These are phyloP conservation scores for Lasaia peninsularis DNA, from an alignment of 1,140 invertebrate genomes.

Conservation along the genomic window DNA sequence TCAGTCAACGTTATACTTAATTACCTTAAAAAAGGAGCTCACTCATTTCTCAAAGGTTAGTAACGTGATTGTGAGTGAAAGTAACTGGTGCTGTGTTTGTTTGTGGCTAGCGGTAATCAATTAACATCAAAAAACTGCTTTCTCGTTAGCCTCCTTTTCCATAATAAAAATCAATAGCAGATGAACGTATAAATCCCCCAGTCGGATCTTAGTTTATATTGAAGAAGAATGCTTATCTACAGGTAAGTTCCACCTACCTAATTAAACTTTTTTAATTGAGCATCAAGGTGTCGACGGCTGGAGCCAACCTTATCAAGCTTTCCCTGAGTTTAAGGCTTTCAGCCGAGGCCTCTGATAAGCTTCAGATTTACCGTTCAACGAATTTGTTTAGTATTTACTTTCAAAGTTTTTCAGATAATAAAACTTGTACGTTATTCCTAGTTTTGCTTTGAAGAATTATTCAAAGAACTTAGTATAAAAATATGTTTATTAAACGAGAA, in stretches of 20 bases:
- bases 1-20: no score
- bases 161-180: no score
- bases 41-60: no score
- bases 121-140: no score
- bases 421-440: constrained; percentile 58
- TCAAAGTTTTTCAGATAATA: constrained; percentile 70
- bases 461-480: no score
- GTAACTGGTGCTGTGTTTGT: no score
- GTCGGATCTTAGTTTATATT: neutral
- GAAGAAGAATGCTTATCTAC: neutral
- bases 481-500: no score
- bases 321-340: constrained; percentile 69
- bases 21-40: no score
- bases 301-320: constrained; percentile 55
- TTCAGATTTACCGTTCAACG: constrained; percentile 67
- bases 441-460: constrained; percentile 61
- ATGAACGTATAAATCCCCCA: no score
- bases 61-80: no score
- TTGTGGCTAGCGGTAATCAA: no score
- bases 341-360: constrained; percentile 61
- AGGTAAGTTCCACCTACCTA: constrained; percentile 25
- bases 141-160: no score
- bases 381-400: constrained; percentile 73
- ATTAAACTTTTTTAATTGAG: constrained; percentile 67
- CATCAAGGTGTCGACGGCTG: constrained; percentile 60